Evolutionary conservation across 2,113 vertebrate genomes (phyloP), one percentile per base, ranked within the genome.

Genomic region (Atrichornis clamosus): DNA sequence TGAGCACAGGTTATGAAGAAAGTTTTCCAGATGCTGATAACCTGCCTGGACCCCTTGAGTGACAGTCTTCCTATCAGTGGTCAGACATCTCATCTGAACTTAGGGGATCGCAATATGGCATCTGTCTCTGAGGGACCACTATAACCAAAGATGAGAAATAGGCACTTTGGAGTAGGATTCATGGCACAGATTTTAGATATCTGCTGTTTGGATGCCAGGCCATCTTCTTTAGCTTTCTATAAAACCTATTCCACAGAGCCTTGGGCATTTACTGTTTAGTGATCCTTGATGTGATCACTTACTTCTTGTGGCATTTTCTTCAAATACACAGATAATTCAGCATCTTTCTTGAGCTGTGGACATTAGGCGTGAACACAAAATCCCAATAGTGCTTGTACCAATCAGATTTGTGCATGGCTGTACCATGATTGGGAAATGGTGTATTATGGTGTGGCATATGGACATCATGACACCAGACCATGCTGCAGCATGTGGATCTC

Each of bases 1-100:
- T 32, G 16, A 72, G 50, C 16, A 50, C 1, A 39, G 7, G 9
- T 72, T 52, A 35, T 27, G 9, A 41, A 41, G 13, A 67, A 94
- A 30, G 22, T 35, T 39, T 74, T 47, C 26, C 52, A 50, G 55
- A 47, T 53, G n/a, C 21, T 84, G 27, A 41, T 42, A 84, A 64
- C 13, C 6, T 74, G 10, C 23, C 42, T 46, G 24, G 9, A 18
- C 14, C 2, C 16, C 35, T 18, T 70, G 35, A 74, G 42, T 0
- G 2, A n/a, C 2, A 6, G 3, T 60, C 15, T 33, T 81, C 1
- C 1, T 49, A 33, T 9, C 15, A 20, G 15, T 62, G 23, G 24
- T 50, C 63, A 89, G 59, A 55, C 18, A 65, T 52, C 15, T 89
- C 44, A 24, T 7, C 41, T 52, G 78, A 87, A 74, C 81, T 81